These are phyloP conservation scores for Exocentrus adspersus DNA, from an alignment of 2,888 invertebrate genomes.

Conservation along the genomic window DNA sequence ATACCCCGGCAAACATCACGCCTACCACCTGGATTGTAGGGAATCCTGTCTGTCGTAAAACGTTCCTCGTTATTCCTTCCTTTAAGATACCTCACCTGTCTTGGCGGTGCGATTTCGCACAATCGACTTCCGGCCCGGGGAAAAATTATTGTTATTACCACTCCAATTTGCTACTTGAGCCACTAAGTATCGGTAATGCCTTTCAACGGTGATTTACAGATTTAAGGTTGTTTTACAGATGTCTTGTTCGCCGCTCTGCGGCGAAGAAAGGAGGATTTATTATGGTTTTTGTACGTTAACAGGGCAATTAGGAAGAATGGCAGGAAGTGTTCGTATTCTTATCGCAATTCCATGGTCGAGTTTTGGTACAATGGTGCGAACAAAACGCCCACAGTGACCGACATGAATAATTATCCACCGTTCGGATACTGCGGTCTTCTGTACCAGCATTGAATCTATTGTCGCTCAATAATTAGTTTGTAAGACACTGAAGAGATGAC, in stretches of 20 bases:
- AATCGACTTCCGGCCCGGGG: slow-evolving; percentile 48
- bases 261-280: slow-evolving; percentile 38
- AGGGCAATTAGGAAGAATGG: slow-evolving; percentile 17
- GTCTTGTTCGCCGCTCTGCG: slow-evolving; percentile 40
- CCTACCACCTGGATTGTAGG: slow-evolving; percentile 59
- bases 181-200: slow-evolving; percentile 48
- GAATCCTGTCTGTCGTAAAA: slow-evolving; percentile 47
- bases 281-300: slow-evolving; percentile 14
- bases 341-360: too few species aligned
- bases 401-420: too few species aligned
- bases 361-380: too few species aligned
- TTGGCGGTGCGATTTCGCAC: slow-evolving; percentile 49
- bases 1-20: slow-evolving; percentile 54
- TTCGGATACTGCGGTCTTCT: too few species aligned
- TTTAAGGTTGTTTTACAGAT: slow-evolving; percentile 40
- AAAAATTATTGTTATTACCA: slow-evolving; percentile 53
- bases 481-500: too few species aligned
- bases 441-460: too few species aligned
- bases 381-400: too few species aligned
- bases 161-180: slow-evolving; percentile 54
- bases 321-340: too few species aligned
- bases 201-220: slow-evolving; percentile 42
- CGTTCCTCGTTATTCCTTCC: slow-evolving; percentile 44
- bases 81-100: slow-evolving; percentile 55
- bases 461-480: too few species aligned